These are phyloP conservation scores for Ciconia stormi DNA, from an alignment of 2,113 vertebrate species.

Conservation along the genomic window DNA sequence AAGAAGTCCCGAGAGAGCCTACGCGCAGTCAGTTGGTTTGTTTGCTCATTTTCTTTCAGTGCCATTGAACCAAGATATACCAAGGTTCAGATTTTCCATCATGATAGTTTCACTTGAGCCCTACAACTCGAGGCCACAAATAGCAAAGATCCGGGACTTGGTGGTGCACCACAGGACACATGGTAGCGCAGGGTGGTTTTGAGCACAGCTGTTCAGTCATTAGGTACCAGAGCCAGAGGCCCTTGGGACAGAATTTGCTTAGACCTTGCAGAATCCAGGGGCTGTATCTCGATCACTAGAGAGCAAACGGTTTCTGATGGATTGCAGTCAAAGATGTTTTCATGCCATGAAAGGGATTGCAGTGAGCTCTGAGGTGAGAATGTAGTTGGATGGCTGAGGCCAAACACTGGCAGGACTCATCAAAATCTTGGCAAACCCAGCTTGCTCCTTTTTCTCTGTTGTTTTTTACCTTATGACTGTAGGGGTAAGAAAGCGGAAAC, in stretches of 20 bases:
- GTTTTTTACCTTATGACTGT: background rate
- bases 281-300: background rate
- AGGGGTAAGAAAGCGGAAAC: background rate
- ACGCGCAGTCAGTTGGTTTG: background rate
- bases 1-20: background rate
- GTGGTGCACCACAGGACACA: background rate
- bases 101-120: background rate
- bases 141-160: background rate
- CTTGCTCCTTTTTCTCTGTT: background rate
- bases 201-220: background rate
- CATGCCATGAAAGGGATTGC: background rate
- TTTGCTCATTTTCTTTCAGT: background rate
- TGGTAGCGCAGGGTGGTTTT: background rate
- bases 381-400: background rate
- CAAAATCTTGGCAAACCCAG: background rate
- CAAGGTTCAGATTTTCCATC: background rate
- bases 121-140: background rate
- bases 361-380: background rate
- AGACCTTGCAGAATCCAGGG: background rate
- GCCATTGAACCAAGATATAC: background rate
- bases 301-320: background rate
- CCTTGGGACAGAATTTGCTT: background rate
- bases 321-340: background rate
- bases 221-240: background rate
- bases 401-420: background rate